Conservation (phyloP, 2,113 vertebrate genomes). For the Pseudorhombus dupliciocellatus region DNA sequence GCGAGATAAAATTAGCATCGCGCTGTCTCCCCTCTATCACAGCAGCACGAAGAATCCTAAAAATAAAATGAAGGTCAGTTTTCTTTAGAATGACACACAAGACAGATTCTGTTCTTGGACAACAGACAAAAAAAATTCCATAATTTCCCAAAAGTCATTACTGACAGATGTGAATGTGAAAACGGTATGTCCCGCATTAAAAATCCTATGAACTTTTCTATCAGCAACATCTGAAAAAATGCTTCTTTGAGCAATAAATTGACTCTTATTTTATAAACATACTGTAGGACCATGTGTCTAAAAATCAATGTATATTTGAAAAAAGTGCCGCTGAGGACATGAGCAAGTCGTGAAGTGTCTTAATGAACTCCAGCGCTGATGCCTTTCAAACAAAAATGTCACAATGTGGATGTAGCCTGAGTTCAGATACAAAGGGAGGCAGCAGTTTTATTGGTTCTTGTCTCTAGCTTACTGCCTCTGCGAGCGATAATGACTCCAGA, state of each 20-base stretch:
- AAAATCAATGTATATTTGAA: too few relatives aligned
- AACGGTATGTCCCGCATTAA: background rate
- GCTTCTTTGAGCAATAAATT: too few relatives aligned
- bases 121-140: background rate
- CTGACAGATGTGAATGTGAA: background rate
- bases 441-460: background rate
- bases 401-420: too few relatives aligned
- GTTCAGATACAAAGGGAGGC: constrained; percentile 17
- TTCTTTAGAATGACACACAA: constrained; percentile 8
- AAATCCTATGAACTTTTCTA: too few relatives aligned
- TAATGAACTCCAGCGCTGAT: too few relatives aligned
- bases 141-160: background rate
- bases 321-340: too few relatives aligned
- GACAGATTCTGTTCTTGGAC: constrained; percentile 21
- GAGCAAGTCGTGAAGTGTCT: too few relatives aligned
- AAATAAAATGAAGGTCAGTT: constrained; percentile 16
- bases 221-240: too few relatives aligned
- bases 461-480: constrained; percentile 13
- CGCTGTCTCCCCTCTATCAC: background rate
- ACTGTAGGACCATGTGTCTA: too few relatives aligned
- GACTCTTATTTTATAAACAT: too few relatives aligned
- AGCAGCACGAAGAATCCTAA: constrained; percentile 22
- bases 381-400: too few relatives aligned
- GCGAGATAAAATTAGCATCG: constrained; percentile 48
- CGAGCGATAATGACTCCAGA: constrained; percentile 33